These are phyloP conservation scores for Tridacna gigas DNA, from an alignment of 2,888 invertebrate species.

Conservation along the genomic window DNA sequence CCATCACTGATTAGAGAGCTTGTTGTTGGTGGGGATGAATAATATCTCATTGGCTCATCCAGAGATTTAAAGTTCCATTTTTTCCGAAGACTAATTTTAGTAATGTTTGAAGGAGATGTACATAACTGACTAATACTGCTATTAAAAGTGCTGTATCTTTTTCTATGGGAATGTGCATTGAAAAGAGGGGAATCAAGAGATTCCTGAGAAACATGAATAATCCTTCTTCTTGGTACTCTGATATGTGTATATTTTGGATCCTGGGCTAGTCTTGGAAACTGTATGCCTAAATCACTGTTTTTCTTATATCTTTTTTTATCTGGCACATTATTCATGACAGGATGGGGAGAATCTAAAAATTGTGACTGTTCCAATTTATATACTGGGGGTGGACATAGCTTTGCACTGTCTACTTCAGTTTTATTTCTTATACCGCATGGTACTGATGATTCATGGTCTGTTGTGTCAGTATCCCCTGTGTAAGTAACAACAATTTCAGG, in stretches of 20 bases:
- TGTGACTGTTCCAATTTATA: neutral
- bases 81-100: constrained; percentile 33
- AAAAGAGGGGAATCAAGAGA: constrained; percentile 58
- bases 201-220: constrained; percentile 54
- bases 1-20: constrained; percentile 17
- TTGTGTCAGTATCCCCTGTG: neutral
- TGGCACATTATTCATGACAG: neutral
- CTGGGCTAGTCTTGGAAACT: neutral
- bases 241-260: constrained; percentile 60
- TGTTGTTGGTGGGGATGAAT: constrained; percentile 24
- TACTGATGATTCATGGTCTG: neutral
- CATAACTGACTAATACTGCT: constrained; percentile 31
- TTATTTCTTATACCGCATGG: neutral
- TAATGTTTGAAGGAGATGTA: constrained; percentile 25
- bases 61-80: constrained; percentile 51
- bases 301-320: neutral
- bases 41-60: constrained; percentile 46
- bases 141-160: neutral
- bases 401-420: neutral
- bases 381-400: neutral
- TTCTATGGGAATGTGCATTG: neutral
- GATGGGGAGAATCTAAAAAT: no score
- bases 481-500: constrained; percentile 16
- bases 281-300: neutral
- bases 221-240: constrained; percentile 45